A percentile compares a stretch with the other conserved stretches of the same genome.
Conservation (phyloP, 2,797 vertebrate species). For the Bradypus variegatus region DNA sequence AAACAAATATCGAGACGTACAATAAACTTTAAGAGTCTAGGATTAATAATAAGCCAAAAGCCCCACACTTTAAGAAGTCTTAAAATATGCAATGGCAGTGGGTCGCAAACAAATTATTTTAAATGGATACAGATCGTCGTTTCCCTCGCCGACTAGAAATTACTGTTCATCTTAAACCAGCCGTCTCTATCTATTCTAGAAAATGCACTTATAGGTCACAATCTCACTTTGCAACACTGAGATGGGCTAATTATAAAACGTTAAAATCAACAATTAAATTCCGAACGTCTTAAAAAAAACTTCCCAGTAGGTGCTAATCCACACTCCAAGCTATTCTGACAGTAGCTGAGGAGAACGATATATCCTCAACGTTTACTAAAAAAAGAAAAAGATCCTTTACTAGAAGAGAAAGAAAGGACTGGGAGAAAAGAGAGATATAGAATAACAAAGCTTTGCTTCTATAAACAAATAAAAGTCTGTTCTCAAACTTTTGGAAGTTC, state of each 20-base stretch:
- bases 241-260: not conserved
- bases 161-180: not conserved
- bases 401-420: not conserved
- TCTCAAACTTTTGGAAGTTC: slow-evolving; percentile 31
- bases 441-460: not conserved
- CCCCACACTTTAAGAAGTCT: not conserved
- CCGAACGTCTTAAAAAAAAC: not conserved
- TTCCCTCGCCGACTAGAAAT: not conserved
- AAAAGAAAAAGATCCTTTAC: not conserved
- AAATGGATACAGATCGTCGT: not conserved
- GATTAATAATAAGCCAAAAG: not conserved
- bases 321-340: not conserved
- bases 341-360: not conserved
- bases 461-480: not conserved
- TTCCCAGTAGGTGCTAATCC: not conserved
- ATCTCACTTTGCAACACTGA: not conserved
- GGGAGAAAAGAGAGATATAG: not conserved
- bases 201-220: not conserved
- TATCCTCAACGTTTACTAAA: not conserved
- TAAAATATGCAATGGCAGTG: not conserved
- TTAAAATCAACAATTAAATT: not conserved
- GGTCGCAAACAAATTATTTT: not conserved
- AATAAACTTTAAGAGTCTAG: not conserved
- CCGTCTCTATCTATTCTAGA: not conserved
- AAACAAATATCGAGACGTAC: not conserved